phyloP scores from a whole-genome alignment of 37 sponge, comb jelly and placozoan species.

The Spongilla lacustris region DNA sequence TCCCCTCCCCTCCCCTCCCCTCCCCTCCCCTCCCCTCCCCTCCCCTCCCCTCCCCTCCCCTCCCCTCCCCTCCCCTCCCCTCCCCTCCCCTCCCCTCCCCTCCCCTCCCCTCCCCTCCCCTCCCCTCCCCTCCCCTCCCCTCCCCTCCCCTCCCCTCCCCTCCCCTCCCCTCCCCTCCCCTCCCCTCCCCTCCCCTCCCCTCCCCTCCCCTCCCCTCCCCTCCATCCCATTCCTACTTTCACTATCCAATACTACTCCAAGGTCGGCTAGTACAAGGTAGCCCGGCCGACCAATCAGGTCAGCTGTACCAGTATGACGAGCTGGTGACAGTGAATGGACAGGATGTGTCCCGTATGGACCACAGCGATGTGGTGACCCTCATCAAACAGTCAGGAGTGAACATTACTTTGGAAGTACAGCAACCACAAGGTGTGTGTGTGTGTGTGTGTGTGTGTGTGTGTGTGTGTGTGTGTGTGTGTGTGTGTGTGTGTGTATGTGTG shows the following conservation, averaged over 20 bases:
- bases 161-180: too few relatives aligned
- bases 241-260: too few relatives aligned
- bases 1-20: not conserved
- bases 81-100: not conserved
- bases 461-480: not conserved
- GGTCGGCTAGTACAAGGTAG: not conserved
- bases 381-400: conserved; percentile 85
- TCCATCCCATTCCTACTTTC: too few relatives aligned
- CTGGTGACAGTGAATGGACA: conserved; percentile 87
- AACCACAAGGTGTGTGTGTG: conserved; percentile 9
- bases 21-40: not conserved
- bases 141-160: too few relatives aligned
- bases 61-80: not conserved
- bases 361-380: conserved; percentile 66
- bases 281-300: too few relatives aligned
- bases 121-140: not conserved
- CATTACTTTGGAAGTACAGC: conserved; percentile 60
- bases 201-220: too few relatives aligned
- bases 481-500: not conserved
- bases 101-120: too few relatives aligned
- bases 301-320: too few relatives aligned
- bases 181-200: too few relatives aligned
- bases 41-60: not conserved
- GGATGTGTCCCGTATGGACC: conserved; percentile 74
- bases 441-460: conserved; percentile 1